Evolutionary conservation across 2,888 invertebrate species (phyloP).

Genomic region (Imbricaverruca yamaguchii): DNA sequence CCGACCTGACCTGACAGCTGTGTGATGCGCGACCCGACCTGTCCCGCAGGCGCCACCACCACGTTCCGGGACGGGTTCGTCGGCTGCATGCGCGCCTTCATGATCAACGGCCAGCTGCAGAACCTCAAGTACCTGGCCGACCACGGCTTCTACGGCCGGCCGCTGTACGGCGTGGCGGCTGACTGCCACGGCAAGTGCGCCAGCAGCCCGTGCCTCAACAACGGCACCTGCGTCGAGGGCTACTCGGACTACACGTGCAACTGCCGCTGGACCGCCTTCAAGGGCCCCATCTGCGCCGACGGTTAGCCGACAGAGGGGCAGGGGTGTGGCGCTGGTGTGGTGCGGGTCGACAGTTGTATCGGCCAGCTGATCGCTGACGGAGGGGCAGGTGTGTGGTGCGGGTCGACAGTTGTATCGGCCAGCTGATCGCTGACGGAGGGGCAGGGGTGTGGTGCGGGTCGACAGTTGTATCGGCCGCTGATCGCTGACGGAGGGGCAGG

Average conservation of each 20-base stretch:
- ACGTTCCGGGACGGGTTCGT: constrained; percentile 88
- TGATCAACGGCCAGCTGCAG: constrained; percentile 33
- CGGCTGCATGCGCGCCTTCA: constrained; percentile 80
- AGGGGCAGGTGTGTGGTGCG: too few relatives aligned
- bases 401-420: too few relatives aligned
- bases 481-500: too few relatives aligned
- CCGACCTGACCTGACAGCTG: neutral
- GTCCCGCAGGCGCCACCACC: constrained; percentile 52
- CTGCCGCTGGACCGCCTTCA: constrained; percentile 95
- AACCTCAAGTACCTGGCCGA: constrained; percentile 31
- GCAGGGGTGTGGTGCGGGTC: too few relatives aligned
- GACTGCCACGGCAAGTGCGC: constrained; percentile 87
- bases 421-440: too few relatives aligned
- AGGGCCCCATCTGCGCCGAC: constrained; percentile 94
- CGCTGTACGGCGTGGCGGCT: constrained; percentile 55
- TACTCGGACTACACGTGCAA: constrained; percentile 91
- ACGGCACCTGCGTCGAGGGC: constrained; percentile 89
- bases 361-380: too few relatives aligned
- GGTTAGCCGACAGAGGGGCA: constrained; percentile 42
- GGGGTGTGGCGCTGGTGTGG: too few relatives aligned
- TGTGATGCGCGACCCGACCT: neutral
- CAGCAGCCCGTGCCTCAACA: constrained; percentile 88
- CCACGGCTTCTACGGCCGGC: constrained; percentile 25
- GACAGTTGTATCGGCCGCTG: too few relatives aligned
- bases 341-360: too few relatives aligned